Conservation (phyloP, 2,797 vertebrate genomes). For the Chelonia mydas region DNA sequence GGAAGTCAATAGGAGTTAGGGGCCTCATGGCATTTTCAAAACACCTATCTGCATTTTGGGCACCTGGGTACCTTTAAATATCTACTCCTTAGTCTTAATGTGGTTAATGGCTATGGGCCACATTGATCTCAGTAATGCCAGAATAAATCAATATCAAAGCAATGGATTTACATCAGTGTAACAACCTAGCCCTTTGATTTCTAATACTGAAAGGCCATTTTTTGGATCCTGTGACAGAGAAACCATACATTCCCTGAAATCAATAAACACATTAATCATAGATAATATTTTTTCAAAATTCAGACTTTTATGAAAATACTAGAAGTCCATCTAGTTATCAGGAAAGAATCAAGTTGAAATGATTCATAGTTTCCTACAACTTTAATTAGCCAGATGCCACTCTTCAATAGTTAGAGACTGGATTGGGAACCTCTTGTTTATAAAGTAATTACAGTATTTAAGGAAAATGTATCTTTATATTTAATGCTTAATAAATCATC, state of each 20-base stretch:
- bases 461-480: not conserved
- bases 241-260: not conserved
- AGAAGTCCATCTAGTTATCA: not conserved
- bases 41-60: not conserved
- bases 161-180: not conserved
- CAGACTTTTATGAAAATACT: not conserved
- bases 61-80: not conserved
- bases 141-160: not conserved
- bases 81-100: not conserved
- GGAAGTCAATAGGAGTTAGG: not conserved
- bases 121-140: not conserved
- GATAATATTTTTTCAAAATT: not conserved
- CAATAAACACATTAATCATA: not conserved
- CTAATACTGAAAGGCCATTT: not conserved
- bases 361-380: not conserved
- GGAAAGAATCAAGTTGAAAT: not conserved
- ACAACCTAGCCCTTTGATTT: not conserved
- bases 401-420: not conserved
- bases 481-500: not conserved
- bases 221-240: not conserved
- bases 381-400: not conserved
- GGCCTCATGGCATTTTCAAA: not conserved
- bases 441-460: not conserved
- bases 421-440: accelerated
- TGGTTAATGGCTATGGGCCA: not conserved